These are phyloP conservation scores for Drosophila nigromelanica DNA, from an alignment of 1,140 invertebrate genomes.

Conservation along the genomic window DNA sequence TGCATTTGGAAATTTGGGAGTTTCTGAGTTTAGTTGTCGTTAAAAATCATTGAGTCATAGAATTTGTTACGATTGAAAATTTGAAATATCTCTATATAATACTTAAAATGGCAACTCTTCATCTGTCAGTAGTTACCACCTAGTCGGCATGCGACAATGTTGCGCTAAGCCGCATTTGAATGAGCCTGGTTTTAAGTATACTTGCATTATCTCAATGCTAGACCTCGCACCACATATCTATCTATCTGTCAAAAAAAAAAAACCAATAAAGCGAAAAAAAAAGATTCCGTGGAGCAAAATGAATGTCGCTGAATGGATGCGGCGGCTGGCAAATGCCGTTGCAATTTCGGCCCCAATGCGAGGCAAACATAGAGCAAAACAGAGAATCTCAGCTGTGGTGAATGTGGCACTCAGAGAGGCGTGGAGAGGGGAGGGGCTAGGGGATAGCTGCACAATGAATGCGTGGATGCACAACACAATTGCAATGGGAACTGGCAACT, in stretches of 20 bases:
- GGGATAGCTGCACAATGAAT: constrained; percentile 34
- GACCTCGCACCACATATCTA: too few species aligned
- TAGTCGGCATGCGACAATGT: too few species aligned
- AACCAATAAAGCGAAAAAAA: constrained; percentile 16
- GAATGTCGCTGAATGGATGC: constrained; percentile 71
- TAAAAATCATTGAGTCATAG: too few species aligned
- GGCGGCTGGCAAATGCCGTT: constrained; percentile 75
- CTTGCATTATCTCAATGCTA: constrained; percentile 50
- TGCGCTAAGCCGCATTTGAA: neutral
- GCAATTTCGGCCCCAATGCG: constrained; percentile 56
- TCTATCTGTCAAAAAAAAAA: constrained; percentile 9
- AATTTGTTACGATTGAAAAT: too few species aligned
- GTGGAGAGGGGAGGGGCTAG: neutral
- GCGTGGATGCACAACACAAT: constrained; percentile 50
- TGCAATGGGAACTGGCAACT: constrained; percentile 29
- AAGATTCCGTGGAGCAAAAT: constrained; percentile 34
- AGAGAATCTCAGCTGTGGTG: constrained; percentile 69
- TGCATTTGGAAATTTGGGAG: too few species aligned
- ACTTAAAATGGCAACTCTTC: too few species aligned
- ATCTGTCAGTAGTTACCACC: too few species aligned
- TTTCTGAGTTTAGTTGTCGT: too few species aligned
- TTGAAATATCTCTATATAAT: too few species aligned
- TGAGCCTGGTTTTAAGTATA: constrained; percentile 29
- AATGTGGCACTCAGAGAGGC: constrained; percentile 19
- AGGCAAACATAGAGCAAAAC: constrained; percentile 16